phyloP scores from a whole-genome alignment of 2,113 vertebrate species.

The Phalacrocorax aristotelis region DNA sequence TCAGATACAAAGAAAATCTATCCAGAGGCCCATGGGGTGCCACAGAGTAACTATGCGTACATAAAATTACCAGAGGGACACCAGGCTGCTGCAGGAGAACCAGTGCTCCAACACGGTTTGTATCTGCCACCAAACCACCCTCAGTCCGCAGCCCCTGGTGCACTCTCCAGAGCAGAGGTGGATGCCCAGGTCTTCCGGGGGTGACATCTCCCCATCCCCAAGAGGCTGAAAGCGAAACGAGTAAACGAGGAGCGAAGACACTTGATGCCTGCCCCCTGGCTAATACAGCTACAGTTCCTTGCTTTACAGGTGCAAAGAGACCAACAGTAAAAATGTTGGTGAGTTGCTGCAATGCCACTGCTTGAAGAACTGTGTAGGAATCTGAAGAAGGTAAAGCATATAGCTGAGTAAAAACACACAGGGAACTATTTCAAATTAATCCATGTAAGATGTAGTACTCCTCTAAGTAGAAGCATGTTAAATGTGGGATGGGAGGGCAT shows the following conservation, averaged over 20 bases:
- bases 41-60: background rate
- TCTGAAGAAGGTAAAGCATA: background rate
- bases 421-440: background rate
- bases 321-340: background rate
- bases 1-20: background rate
- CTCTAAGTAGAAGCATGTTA: background rate
- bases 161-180: background rate
- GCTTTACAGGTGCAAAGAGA: background rate
- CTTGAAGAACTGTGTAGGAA: background rate
- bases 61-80: background rate
- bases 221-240: background rate
- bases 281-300: background rate
- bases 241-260: background rate
- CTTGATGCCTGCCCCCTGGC: background rate
- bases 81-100: background rate
- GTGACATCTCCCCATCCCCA: background rate
- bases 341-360: background rate
- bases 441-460: background rate
- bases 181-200: background rate
- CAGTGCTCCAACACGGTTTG: accelerated
- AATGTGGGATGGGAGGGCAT: background rate
- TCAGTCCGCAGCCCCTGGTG: accelerated
- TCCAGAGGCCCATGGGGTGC: background rate
- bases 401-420: background rate
- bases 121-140: background rate